Evolutionary conservation across 2,888 invertebrate genomes (phyloP), one percentile per base, ranked within the genome.

Genomic region (Cheilosia vulpina): DNA sequence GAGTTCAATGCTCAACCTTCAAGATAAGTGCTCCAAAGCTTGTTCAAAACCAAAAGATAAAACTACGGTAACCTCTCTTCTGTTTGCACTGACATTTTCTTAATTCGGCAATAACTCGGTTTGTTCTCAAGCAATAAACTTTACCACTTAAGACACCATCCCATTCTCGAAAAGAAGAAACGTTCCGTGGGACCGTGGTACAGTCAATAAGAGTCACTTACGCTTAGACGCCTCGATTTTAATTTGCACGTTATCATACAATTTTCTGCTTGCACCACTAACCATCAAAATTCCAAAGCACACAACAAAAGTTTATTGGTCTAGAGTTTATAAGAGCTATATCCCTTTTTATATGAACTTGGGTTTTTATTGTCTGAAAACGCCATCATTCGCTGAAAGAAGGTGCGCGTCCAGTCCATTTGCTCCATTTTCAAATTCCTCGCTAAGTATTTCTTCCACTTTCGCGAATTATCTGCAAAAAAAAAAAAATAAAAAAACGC

Each of bases 361-460:
- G n/a, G 17, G 3, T 45, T 62, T 63, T 47, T 50, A 63, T 62
- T 17, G 17, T 47, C 19, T 11, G 47, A 24, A 24, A 13, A 11
- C 45, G 6, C n/a, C 7, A 50, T 3, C 50, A 21, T 63, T 19
- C 31, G 15, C 65, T n/a, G 21, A 52, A 52, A 21, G 2, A 66
- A 52, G 53, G 38, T 66, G 66, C 53, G 38, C 53, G 38, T 41
- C 52, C 66, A 27, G 17, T 24, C 52, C 11, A 50, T 19, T 50
- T 65, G 15, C 34, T 34, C 45, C 21, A 34, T 52, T 60, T 66
- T 47, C 21, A 24, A 52, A 19, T 52, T 52, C 24, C 38, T 65
- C 21, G 2, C 34, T 4, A 53, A 53, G 45, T 38, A 27, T 31
- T 31, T 27, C 27, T 27, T 63, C 57, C 19, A 34, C n/a, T 57